Percentiles rank a stretch among this genome's conserved stretches.
Conservation (phyloP, 2,113 vertebrate species). For the Phylloscopus trochiloides region DNA sequence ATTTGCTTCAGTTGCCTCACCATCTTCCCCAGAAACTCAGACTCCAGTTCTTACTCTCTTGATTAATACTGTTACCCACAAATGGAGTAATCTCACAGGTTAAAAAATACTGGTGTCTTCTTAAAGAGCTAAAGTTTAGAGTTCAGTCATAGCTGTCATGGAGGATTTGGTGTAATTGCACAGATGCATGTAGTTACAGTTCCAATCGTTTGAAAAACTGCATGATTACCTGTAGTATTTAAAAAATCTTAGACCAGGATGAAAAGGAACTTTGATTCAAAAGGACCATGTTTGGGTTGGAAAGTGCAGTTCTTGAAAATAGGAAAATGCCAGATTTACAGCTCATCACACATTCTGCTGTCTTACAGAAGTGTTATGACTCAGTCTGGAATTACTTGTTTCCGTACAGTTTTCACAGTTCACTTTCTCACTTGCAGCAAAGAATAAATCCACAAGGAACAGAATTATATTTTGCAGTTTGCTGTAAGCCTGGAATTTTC, state of each 20-base stretch:
- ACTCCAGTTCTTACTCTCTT: background rate
- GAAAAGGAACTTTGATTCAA: background rate
- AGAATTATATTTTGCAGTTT: background rate
- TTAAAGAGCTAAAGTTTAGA: background rate
- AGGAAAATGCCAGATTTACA: background rate
- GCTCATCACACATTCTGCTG: background rate
- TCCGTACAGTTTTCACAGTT: background rate
- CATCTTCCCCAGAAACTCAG: background rate
- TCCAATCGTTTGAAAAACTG: background rate
- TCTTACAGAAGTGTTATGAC: background rate
- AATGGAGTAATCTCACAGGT: background rate
- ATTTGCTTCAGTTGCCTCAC: background rate
- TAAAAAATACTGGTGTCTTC: background rate
- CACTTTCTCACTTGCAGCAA: background rate
- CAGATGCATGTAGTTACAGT: background rate
- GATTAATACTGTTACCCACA: background rate
- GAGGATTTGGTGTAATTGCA: background rate
- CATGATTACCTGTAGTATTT: background rate
- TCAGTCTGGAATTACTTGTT: conserved; percentile 5
- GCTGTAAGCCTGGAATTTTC: background rate
- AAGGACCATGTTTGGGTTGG: background rate
- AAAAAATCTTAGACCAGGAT: background rate
- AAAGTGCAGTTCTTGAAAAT: background rate
- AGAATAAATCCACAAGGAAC: background rate
- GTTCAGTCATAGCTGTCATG: background rate